Conservation (phyloP, 2,888 invertebrate genomes). For the Drosophila austrosaltans region DNA sequence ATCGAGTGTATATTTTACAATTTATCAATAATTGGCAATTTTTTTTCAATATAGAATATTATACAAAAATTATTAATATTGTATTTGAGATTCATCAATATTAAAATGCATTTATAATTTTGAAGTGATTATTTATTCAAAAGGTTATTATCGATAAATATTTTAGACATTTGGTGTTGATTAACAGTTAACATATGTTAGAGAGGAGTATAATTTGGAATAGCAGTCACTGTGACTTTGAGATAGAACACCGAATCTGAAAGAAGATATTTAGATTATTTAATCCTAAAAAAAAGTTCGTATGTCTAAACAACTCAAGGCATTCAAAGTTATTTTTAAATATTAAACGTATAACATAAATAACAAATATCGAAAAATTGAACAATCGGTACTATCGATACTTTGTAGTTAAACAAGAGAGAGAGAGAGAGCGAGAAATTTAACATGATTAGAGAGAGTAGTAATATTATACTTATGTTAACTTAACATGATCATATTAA, state of each 20-base stretch:
- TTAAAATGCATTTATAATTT: too few relatives aligned
- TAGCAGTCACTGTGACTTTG: background rate
- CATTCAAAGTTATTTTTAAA: too few relatives aligned
- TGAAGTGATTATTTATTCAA: background rate
- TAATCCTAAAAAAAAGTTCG: background rate
- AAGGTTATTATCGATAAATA: background rate
- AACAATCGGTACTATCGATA: background rate
- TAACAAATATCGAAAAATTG: too few relatives aligned
- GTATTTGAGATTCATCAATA: background rate
- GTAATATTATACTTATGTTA: background rate
- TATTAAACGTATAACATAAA: too few relatives aligned
- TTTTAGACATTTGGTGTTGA: background rate
- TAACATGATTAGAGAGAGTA: background rate
- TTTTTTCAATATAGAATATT: background rate
- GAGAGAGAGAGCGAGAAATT: background rate
- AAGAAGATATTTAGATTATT: too few relatives aligned
- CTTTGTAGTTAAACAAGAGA: background rate
- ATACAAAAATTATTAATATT: background rate
- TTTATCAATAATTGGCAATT: background rate
- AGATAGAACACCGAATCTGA: background rate
- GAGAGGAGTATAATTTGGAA: background rate
- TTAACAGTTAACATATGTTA: background rate
- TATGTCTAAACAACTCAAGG: too few relatives aligned
- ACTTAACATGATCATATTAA: constrained; percentile 1
- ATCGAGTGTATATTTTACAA: background rate